Conservation (phyloP, 2,797 vertebrate species). For the Pelobates cultripes region DNA sequence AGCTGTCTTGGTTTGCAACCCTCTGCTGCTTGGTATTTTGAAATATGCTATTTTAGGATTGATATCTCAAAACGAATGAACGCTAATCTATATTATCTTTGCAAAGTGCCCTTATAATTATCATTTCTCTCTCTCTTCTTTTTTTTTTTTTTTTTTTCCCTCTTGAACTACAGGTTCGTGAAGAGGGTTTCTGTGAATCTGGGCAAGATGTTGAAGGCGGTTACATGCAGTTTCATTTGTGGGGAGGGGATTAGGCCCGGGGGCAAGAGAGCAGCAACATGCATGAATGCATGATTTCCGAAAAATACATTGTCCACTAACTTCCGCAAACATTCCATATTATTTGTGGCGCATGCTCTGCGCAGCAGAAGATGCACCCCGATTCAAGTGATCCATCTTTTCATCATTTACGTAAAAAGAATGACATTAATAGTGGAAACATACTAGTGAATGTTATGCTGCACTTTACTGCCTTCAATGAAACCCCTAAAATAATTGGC, state of each 20-base stretch:
- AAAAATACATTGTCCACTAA: constrained; percentile 80
- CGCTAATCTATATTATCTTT: constrained; percentile 63
- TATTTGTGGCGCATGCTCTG: constrained; percentile 1
- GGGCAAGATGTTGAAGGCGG: constrained; percentile 95
- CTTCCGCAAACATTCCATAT: constrained; percentile 63
- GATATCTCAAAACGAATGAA: constrained; percentile 28
- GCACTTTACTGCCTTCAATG: constrained; percentile 8
- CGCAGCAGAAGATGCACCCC: constrained; percentile 9
- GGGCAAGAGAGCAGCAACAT: constrained; percentile 78
- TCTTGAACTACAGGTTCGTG: constrained; percentile 99
- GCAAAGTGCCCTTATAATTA: constrained; percentile 79
- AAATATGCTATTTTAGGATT: constrained; percentile 6
- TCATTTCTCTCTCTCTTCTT: constrained; percentile 70
- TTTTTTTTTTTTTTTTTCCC: constrained; percentile 77
- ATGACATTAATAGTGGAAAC: constrained; percentile 35
- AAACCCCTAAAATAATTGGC: background rate
- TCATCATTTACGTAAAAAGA: constrained; percentile 47
- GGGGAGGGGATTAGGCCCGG: constrained; percentile 69
- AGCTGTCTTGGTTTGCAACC: background rate
- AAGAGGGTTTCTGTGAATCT: constrained; percentile 96
- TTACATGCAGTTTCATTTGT: constrained; percentile 87
- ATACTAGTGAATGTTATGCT: constrained; percentile 53
- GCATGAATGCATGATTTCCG: constrained; percentile 91
- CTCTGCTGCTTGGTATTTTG: constrained; percentile 15
- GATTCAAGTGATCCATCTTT: constrained; percentile 4